Evolutionary conservation across 35 echinoderm and acorn worm genomes (phyloP), one percentile per base, ranked within the genome.

Genomic region (Diadema setosum): DNA sequence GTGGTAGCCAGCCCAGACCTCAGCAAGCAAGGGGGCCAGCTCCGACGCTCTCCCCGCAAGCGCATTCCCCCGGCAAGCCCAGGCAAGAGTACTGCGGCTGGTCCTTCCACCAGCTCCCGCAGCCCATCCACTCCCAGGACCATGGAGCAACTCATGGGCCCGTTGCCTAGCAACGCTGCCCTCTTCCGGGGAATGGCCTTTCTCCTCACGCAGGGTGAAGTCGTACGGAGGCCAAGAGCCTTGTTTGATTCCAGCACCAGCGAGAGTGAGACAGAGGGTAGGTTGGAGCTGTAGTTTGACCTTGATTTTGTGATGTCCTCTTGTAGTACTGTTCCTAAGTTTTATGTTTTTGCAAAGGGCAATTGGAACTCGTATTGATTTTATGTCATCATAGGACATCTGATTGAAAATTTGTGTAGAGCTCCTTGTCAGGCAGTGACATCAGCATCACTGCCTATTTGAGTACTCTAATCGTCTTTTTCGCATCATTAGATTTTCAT

Each of bases 121-220:
- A 17, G 16, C 39, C 59, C 49, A 3, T 60, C 80, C 0, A 70
- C 42, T 1, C 45, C 31, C 35, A 23, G 59, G 43, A 36, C 26
- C 63, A 42, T 44, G 34, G 75, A 27, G 29, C 46, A 39, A 43
- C 3, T 61, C 18, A 39, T 92, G 69, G 94, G 94, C 0, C 84
- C 84, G 20, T 26, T 98, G 48, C 91, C 95, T 5, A 91, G 16
- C 15, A 83, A 88, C 82, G 85, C 63, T 34, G 65, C 80, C 7
- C 56, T 98, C 5, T 98, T 98, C 81, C 90, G 91, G 23, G 89
- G 89, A 1, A 64, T 84, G 2, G 84, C 85, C 1, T 98, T 98
- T 37, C 80, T 98, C 17, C 12, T 91, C 20, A 91, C 91, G 11
- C 86, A 87, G 25, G 80, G 85, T 46, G 90, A 92, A 80, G 81